phyloP scores from a whole-genome alignment of 2,888 invertebrate genomes.

The Sphinx pinastri region DNA sequence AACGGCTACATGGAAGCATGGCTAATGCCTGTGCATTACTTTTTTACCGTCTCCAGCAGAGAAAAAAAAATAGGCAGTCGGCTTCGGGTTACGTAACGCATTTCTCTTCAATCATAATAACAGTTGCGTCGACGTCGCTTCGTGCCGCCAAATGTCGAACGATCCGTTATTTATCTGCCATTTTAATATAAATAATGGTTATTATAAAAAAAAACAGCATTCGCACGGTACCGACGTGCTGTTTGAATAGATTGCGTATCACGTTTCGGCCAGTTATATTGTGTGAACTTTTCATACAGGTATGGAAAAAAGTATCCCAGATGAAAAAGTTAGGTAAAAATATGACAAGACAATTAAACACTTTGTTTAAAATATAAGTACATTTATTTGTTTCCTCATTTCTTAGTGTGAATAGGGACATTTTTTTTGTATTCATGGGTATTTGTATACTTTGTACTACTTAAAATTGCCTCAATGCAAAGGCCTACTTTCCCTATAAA shows the following conservation, averaged over 20 bases:
- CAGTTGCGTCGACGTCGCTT: constrained; percentile 33
- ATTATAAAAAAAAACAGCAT: constrained; percentile 16
- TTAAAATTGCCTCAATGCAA: too few relatives aligned
- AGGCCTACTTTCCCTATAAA: too few relatives aligned
- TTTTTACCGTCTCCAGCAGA: constrained; percentile 56
- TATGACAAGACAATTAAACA: too few relatives aligned
- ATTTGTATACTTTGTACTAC: too few relatives aligned
- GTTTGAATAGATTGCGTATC: constrained; percentile 10
- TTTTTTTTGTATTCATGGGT: too few relatives aligned
- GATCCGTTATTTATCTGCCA: constrained; percentile 37
- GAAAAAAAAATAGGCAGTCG: constrained; percentile 46
- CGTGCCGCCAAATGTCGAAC: constrained; percentile 55
- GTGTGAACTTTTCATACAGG: neutral
- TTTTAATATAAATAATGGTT: constrained; percentile 25
- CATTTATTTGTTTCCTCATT: too few relatives aligned
- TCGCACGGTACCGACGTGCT: constrained; percentile 22
- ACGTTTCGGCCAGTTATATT: constrained; percentile 1
- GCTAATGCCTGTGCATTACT: constrained; percentile 67
- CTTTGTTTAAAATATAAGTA: too few relatives aligned
- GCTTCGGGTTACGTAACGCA: constrained; percentile 50
- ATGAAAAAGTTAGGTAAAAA: neutral
- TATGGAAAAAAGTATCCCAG: too few relatives aligned
- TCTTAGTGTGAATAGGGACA: too few relatives aligned
- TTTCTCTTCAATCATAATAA: constrained; percentile 38
- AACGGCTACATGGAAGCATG: constrained; percentile 58